phyloP scores from a whole-genome alignment of 2,888 invertebrate species.

The Tolmerus cingulatus region DNA sequence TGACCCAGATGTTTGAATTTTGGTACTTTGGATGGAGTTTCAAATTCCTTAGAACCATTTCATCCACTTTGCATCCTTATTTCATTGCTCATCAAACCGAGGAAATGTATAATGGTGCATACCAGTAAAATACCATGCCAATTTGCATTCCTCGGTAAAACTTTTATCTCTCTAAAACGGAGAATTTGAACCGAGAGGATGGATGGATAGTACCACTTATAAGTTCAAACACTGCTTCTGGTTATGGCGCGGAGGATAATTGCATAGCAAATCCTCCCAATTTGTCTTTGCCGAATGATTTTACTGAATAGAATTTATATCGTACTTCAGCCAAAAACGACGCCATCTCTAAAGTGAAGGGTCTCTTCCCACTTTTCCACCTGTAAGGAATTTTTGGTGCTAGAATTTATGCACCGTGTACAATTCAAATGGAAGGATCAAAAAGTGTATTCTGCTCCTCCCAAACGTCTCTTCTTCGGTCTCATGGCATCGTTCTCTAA shows the following conservation, averaged over 20 bases:
- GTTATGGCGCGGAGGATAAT: not conserved
- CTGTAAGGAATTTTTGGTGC: not conserved
- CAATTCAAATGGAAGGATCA: not conserved
- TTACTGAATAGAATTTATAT: not conserved
- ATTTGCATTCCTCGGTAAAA: not conserved
- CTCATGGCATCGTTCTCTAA: not conserved
- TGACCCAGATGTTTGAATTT: not conserved
- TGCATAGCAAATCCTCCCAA: not conserved
- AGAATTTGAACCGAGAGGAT: not conserved
- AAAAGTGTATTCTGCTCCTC: not conserved
- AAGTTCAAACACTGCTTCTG: not conserved
- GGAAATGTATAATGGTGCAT: not conserved
- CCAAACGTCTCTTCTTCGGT: not conserved
- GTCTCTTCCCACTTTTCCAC: not conserved
- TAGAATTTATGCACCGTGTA: not conserved
- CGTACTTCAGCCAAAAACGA: not conserved
- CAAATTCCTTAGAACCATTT: not conserved
- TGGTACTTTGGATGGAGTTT: not conserved
- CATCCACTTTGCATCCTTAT: not conserved
- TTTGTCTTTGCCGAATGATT: not conserved
- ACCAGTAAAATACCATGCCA: not conserved
- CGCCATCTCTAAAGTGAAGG: not conserved
- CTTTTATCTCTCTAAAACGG: not conserved
- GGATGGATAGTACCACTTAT: not conserved
- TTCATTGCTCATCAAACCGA: not conserved